Evolutionary conservation across 1,140 invertebrate genomes (phyloP).

Genomic region (Drosophila quadrilineata): DNA sequence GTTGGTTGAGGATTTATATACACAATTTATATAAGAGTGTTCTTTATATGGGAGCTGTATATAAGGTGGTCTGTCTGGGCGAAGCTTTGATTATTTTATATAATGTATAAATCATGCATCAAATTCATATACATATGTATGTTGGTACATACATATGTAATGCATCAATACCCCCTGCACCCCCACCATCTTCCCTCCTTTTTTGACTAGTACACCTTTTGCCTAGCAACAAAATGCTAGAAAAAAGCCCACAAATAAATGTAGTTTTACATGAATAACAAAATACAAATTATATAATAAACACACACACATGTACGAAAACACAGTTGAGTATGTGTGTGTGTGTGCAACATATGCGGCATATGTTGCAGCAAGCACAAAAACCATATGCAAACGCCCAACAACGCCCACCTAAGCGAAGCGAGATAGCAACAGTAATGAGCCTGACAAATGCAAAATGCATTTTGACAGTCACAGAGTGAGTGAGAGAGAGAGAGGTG

Average conservation of each 20-base stretch:
- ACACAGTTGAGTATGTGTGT: too few species aligned
- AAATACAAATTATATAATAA: slow-evolving; percentile 77
- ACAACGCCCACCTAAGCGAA: slow-evolving; percentile 29
- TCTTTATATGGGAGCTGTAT: too few species aligned
- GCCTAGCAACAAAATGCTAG: slow-evolving; percentile 49
- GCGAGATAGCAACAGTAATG: background rate
- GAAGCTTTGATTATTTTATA: slow-evolving; percentile 38
- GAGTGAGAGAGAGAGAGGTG: background rate
- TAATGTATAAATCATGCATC: slow-evolving; percentile 42
- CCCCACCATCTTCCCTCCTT: too few species aligned
- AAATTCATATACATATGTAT: too few species aligned
- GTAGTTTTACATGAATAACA: slow-evolving; percentile 54
- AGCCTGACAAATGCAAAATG: too few species aligned
- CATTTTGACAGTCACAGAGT: too few species aligned
- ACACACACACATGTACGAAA: slow-evolving; percentile 23
- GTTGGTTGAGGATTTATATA: too few species aligned
- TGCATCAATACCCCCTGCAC: slow-evolving; percentile 25
- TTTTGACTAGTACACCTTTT: too few species aligned
- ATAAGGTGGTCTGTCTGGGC: slow-evolving; percentile 10
- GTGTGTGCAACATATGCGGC: slow-evolving; percentile 51
- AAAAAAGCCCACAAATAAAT: slow-evolving; percentile 19
- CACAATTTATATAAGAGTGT: background rate
- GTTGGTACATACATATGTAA: slow-evolving; percentile 18
- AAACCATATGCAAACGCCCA: slow-evolving; percentile 67
- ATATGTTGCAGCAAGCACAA: slow-evolving; percentile 76